Percentiles rank a stretch among this genome's conserved stretches.
Conservation (phyloP, 2,888 invertebrate species). For the Rugalucina vietnamica region DNA sequence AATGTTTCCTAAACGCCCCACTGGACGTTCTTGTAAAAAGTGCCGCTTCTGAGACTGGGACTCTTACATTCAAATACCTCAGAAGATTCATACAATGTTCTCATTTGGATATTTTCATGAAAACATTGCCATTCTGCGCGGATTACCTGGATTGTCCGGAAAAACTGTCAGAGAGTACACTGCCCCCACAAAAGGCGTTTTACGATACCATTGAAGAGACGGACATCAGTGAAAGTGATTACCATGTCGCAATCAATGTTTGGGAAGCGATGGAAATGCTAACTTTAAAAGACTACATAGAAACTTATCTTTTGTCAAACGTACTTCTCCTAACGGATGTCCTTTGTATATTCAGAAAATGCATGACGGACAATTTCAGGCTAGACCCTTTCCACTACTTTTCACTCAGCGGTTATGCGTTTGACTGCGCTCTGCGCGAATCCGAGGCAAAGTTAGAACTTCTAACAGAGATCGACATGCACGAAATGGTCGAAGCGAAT, state of each 20-base stretch:
- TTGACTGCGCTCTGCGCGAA: conserved; percentile 14
- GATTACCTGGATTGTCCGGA: conserved; percentile 16
- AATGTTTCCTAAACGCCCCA: conserved; percentile 8
- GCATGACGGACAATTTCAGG: background rate
- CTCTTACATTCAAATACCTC: background rate
- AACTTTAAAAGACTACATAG: background rate
- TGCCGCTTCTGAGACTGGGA: background rate
- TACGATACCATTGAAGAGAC: background rate
- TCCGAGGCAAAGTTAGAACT: conserved; percentile 3
- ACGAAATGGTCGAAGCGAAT: conserved; percentile 5
- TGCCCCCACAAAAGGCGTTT: conserved; percentile 1
- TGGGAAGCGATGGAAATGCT: background rate
- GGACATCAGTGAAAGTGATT: background rate
- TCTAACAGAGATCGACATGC: conserved; percentile 7
- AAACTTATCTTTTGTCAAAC: background rate
- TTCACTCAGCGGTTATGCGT: conserved; percentile 1
- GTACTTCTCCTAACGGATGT: background rate
- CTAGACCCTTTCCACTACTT: background rate
- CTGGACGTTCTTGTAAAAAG: background rate
- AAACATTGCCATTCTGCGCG: background rate
- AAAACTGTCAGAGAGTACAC: background rate
- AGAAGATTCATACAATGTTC: background rate
- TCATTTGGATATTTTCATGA: background rate
- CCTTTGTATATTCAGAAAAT: background rate
- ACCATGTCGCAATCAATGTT: background rate